A percentile compares a stretch with the other conserved stretches of the same genome.
These are phyloP conservation scores for Lordiphosa collinella DNA, from an alignment of 1,140 invertebrate species.

Conservation along the genomic window DNA sequence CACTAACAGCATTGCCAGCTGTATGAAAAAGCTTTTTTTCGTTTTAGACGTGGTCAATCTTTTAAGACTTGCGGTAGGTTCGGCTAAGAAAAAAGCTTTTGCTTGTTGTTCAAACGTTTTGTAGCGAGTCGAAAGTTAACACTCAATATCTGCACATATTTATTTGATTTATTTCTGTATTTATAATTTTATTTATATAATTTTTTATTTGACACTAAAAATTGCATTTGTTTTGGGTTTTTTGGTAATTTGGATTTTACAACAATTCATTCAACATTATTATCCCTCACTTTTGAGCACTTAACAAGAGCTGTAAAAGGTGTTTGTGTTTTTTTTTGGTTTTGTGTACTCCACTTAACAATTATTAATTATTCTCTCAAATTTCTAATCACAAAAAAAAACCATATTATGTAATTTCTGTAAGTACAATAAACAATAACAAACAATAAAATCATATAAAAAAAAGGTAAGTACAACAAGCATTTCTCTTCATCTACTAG, in stretches of 20 bases:
- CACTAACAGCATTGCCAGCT: conserved; percentile 26
- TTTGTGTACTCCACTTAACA: conserved; percentile 12
- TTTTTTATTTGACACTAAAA: conserved; percentile 68
- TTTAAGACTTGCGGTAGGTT: conserved; percentile 3
- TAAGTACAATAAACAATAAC: conserved; percentile 59
- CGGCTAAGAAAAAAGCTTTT: neutral
- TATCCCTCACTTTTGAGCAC: conserved; percentile 19
- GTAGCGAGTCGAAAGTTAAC: too few relatives aligned
- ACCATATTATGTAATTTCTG: conserved; percentile 36
- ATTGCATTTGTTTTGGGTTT: conserved; percentile 55
- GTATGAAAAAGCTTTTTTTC: too few relatives aligned
- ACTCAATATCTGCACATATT: conserved; percentile 14
- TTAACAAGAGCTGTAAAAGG: conserved; percentile 35
- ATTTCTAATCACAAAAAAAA: conserved; percentile 31
- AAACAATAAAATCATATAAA: conserved; percentile 31
- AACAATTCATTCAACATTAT: conserved; percentile 45
- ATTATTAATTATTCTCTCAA: conserved; percentile 24
- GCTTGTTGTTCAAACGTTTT: neutral
- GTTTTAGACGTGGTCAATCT: too few relatives aligned
- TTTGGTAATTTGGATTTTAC: conserved; percentile 69
- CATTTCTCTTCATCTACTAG: conserved; percentile 33
- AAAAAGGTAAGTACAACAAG: conserved; percentile 69
- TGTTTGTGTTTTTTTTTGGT: neutral
- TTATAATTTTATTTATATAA: conserved; percentile 42
- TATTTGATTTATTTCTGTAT: conserved; percentile 30